Conservation (phyloP, 1,140 invertebrate genomes). For the Drosophila arawakana region DNA sequence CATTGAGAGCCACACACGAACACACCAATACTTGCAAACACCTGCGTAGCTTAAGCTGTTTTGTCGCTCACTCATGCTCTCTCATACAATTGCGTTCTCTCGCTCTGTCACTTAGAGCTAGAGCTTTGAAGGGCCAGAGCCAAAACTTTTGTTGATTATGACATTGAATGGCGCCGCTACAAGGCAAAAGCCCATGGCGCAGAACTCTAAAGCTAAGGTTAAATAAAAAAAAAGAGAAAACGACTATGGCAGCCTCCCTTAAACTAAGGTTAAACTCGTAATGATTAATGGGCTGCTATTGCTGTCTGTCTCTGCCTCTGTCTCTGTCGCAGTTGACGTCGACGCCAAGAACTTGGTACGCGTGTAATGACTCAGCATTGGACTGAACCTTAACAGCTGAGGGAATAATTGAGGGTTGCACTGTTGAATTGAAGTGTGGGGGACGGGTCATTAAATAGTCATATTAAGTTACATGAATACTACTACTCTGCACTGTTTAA, state of each 20-base stretch:
- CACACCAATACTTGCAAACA: conserved; percentile 29
- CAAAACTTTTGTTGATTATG: conserved; percentile 57
- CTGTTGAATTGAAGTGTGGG: background rate
- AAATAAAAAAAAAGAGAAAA: conserved; percentile 25
- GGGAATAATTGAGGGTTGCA: background rate
- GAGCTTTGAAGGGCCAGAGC: conserved; percentile 57
- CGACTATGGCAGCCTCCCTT: conserved; percentile 18
- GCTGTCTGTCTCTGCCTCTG: background rate
- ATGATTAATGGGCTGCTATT: conserved; percentile 48
- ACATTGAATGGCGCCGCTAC: conserved; percentile 61
- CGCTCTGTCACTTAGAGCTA: conserved; percentile 22
- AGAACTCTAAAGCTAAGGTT: conserved; percentile 36
- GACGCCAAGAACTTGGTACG: conserved; percentile 37
- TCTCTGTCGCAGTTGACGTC: conserved; percentile 1
- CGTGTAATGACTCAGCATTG: conserved; percentile 40
- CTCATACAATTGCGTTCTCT: conserved; percentile 8
- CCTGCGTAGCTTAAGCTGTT: conserved; percentile 51
- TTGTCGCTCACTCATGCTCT: conserved; percentile 21
- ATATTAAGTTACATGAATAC: conserved; percentile 2
- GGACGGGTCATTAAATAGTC: background rate
- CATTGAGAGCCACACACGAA: conserved; percentile 62
- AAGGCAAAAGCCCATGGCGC: conserved; percentile 50
- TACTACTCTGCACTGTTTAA: conserved; percentile 1
- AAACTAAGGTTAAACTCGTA: conserved; percentile 25
- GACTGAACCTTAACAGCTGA: conserved; percentile 31